Base-by-base conservation (phyloP, 2,888 invertebrate genomes). In the Neoascia interrupta region DNA sequence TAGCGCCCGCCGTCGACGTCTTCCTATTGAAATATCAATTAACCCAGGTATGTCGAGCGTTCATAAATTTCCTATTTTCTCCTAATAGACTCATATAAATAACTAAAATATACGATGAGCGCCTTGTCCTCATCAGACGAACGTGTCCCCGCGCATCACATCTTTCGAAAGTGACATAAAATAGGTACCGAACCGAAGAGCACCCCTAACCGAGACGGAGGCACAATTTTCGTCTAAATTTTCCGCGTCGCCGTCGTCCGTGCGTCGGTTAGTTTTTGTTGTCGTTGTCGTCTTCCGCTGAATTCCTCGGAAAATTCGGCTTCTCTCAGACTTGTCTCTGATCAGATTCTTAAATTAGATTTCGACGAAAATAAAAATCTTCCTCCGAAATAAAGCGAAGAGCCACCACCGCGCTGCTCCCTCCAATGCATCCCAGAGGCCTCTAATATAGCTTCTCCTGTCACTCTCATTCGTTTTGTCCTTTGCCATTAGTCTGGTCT, bases 301-400 rank as follows among this genome's bases (percentile, higher is more conserved):
- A 72, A 76, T 72, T 72, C 53, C 64, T 60, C 41, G 18, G 13
- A 70, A 47, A 75, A 51, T 58, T 70, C 64, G 64, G 28, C 45
- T 58, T 16, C 36, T 54, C 61, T 54, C 26, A 68, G 31, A 73
- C 72, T 66, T 73, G 51, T 68, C 66, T 79, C 79, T 79, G 79
- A 79, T 79, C 73, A 37, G 73, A 79, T 79, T 79, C 79, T 79
- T 73, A 66, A 79, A 79, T 61, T 73, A 79, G 73, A 79, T 68
- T 68, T 61, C 31, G 79, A 79, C 79, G 34, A 73, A 79, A 79
- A 72, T 72, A 72, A 72, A 76, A 70, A 28, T 41, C n/a, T n/a
- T n/a, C n/a, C n/a, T n/a, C n/a, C n/a, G n/a, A n/a, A n/a, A n/a
- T n/a, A n/a, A 36, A 66, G 45, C 31, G 58, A 66, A 61, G 69